These are phyloP conservation scores for Hofmannophila pseudospretella DNA, from an alignment of 2,888 invertebrate species.

Conservation along the genomic window DNA sequence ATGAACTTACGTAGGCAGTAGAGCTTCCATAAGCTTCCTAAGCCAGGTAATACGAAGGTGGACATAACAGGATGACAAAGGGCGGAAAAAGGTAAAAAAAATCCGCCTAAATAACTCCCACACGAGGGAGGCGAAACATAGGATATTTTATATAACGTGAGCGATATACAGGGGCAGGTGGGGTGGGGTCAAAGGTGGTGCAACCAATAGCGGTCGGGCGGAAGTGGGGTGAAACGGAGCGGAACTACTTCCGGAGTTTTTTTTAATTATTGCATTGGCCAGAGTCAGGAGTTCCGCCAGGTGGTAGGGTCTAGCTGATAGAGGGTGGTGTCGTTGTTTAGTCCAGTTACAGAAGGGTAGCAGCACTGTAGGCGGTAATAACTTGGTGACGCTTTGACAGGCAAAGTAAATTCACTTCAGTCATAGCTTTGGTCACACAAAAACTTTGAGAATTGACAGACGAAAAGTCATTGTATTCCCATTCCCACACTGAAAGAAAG, in stretches of 20 bases:
- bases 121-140: conserved; percentile 12
- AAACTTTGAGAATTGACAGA: no score
- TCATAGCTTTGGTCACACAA: no score
- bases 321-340: conserved; percentile 11
- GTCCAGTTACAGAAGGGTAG: neutral
- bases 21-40: no score
- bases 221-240: conserved; percentile 46
- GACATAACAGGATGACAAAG: neutral
- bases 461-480: no score
- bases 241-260: conserved; percentile 55
- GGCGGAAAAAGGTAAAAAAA: neutral
- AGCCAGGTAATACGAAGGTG: neutral
- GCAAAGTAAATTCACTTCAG: no score
- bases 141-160: conserved; percentile 14
- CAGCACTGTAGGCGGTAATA: no score
- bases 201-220: conserved; percentile 56
- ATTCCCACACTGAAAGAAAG: no score
- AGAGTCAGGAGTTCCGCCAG: conserved; percentile 46
- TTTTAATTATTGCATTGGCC: conserved; percentile 52
- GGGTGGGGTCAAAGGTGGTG: conserved; percentile 69
- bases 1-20: no score
- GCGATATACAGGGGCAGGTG: conserved; percentile 32
- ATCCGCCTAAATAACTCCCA: conserved; percentile 1
- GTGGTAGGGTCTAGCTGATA: no score
- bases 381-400: no score